A percentile compares a stretch with the other conserved stretches of the same genome.
These are phyloP conservation scores for Clitarchus hookeri DNA, from an alignment of 2,888 invertebrate species.

Conservation along the genomic window DNA sequence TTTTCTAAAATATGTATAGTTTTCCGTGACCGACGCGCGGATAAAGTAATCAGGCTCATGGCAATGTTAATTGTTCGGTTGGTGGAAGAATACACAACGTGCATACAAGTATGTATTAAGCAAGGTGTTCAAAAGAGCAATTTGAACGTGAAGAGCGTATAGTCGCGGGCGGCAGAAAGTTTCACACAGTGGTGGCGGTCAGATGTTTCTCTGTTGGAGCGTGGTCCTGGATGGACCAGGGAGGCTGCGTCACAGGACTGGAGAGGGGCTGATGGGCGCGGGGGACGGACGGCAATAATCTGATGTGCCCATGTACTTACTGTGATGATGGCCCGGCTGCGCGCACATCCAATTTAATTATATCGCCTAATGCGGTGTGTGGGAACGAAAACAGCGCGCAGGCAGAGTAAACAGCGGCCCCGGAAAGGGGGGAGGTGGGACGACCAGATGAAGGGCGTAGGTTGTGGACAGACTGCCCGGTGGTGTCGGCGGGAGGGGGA, in stretches of 20 bases:
- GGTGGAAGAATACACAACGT: no score
- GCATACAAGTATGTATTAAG: no score
- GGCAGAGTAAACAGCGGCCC: conserved; percentile 18
- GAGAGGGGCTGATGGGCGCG: background rate
- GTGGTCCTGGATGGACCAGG: background rate
- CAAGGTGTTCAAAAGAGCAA: no score
- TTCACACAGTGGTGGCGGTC: no score
- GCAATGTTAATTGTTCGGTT: no score
- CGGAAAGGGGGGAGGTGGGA: background rate
- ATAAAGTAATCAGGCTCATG: no score
- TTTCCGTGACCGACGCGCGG: no score
- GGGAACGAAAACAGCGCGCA: conserved; percentile 15
- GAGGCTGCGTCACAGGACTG: background rate
- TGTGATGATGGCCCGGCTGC: conserved; percentile 12
- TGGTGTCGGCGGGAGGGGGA: background rate
- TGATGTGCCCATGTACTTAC: conserved; percentile 23
- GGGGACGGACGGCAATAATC: background rate
- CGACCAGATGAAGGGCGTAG: background rate
- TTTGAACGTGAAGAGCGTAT: no score
- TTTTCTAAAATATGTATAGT: no score
- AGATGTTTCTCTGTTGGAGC: no score
- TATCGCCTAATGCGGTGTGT: conserved; percentile 25
- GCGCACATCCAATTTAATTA: conserved; percentile 25
- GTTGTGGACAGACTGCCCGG: background rate
- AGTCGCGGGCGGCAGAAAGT: no score